A percentile compares a stretch with the other conserved stretches of the same genome.
Evolutionary conservation across 2,797 vertebrate genomes (phyloP).

Genomic region (Gymnothorax javanicus): DNA sequence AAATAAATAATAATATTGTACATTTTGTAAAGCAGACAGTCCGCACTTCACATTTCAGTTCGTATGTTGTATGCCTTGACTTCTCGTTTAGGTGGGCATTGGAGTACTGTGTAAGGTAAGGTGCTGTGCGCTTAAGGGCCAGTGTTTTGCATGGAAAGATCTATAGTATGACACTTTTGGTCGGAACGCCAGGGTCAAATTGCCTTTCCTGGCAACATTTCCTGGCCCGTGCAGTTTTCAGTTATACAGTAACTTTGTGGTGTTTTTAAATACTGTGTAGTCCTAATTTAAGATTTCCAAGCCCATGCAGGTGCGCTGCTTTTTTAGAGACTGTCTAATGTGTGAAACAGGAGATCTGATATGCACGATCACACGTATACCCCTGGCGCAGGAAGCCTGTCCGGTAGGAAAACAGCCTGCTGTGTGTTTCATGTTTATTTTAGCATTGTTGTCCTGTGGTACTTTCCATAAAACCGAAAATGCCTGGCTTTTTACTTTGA

Average conservation of each 20-base stretch:
- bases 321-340: neutral
- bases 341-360: neutral
- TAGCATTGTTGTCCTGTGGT: constrained; percentile 45
- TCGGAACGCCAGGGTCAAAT: neutral
- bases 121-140: neutral
- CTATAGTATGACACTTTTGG: neutral
- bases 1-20: no score
- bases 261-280: neutral
- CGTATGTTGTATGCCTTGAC: no score
- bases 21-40: no score
- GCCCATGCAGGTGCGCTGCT: neutral
- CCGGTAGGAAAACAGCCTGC: neutral
- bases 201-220: neutral
- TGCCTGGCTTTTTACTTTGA: neutral
- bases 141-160: neutral
- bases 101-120: no score
- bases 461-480: constrained; percentile 34
- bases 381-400: constrained; percentile 4
- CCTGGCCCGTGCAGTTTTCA: neutral
- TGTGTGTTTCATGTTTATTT: constrained; percentile 47
- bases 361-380: constrained; percentile 10
- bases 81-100: no score
- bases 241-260: neutral
- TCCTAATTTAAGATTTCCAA: neutral
- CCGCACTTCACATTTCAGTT: no score